A percentile compares a stretch with the other conserved stretches of the same genome.
Conservation (phyloP, 1,140 invertebrate genomes). For the Brachionus plicatilis region DNA sequence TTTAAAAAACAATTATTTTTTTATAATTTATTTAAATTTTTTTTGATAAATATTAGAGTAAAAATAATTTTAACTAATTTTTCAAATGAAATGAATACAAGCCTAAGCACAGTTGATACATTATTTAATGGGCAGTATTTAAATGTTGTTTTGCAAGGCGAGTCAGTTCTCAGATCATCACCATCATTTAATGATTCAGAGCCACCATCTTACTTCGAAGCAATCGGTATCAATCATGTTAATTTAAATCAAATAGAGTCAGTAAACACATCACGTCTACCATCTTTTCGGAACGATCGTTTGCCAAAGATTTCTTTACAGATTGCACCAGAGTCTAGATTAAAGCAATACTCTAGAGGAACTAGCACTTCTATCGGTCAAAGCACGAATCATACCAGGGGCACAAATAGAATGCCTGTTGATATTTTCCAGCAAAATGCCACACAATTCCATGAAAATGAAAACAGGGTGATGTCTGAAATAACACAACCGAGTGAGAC, state of each 20-base stretch:
- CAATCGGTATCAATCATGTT: neutral
- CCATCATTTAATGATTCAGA: neutral
- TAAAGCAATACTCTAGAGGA: neutral
- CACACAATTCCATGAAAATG: neutral
- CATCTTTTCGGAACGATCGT: neutral
- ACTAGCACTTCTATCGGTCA: neutral
- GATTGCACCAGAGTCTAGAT: neutral
- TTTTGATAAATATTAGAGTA: neutral
- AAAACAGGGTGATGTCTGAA: neutral
- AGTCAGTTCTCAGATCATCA: neutral
- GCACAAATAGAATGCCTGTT: neutral
- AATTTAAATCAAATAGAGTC: neutral
- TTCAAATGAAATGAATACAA: conserved; percentile 27
- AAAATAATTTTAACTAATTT: neutral
- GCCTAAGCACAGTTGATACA: conserved; percentile 1
- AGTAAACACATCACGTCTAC: neutral
- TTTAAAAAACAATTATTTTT: neutral
- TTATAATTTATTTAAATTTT: neutral
- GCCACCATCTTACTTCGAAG: conserved; percentile 15
- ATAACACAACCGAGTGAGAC: neutral
- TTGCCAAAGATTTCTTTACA: neutral
- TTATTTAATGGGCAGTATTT: neutral
- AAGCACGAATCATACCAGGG: neutral
- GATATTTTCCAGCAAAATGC: neutral
- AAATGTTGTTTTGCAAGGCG: neutral